These are phyloP conservation scores for Eriocheir sinensis DNA, from an alignment of 1,140 invertebrate genomes.

Conservation along the genomic window DNA sequence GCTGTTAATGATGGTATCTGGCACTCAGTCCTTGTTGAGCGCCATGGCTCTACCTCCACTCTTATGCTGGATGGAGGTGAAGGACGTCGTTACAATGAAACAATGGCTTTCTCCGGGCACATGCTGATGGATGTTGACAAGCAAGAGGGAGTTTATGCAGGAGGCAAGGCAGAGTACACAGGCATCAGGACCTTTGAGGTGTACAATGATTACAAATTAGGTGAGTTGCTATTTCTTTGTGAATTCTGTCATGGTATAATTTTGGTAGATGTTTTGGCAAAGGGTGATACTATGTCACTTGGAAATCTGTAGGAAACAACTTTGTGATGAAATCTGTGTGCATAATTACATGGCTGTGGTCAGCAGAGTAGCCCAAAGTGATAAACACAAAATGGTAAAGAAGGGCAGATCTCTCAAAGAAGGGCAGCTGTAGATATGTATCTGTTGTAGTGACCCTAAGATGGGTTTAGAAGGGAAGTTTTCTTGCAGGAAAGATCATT, in stretches of 20 bases:
- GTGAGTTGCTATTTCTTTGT: constrained; percentile 82
- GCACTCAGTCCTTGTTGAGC: constrained; percentile 92
- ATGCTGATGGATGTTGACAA: constrained; percentile 96
- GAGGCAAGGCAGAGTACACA: constrained; percentile 96
- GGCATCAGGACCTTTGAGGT: constrained; percentile 95
- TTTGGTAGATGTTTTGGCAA: background rate
- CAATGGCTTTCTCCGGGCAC: constrained; percentile 94
- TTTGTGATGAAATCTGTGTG: too few relatives aligned
- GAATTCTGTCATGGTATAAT: background rate
- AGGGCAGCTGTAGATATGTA: too few relatives aligned
- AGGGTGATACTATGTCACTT: too few relatives aligned
- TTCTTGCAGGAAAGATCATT: too few relatives aligned
- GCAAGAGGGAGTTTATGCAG: constrained; percentile 96
- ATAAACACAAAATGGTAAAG: too few relatives aligned
- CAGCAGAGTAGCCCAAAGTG: too few relatives aligned
- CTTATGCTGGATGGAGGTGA: constrained; percentile 97
- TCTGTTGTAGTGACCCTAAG: too few relatives aligned
- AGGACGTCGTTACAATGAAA: constrained; percentile 96
- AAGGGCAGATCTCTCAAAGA: too few relatives aligned
- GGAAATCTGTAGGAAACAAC: too few relatives aligned
- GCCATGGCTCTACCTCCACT: constrained; percentile 96
- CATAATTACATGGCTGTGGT: too few relatives aligned
- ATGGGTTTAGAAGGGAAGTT: too few relatives aligned
- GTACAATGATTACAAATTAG: constrained; percentile 97
- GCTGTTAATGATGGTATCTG: constrained; percentile 97